Evolutionary conservation across 2,797 vertebrate genomes (phyloP).

Genomic region (Euphonia xanthogaster): DNA sequence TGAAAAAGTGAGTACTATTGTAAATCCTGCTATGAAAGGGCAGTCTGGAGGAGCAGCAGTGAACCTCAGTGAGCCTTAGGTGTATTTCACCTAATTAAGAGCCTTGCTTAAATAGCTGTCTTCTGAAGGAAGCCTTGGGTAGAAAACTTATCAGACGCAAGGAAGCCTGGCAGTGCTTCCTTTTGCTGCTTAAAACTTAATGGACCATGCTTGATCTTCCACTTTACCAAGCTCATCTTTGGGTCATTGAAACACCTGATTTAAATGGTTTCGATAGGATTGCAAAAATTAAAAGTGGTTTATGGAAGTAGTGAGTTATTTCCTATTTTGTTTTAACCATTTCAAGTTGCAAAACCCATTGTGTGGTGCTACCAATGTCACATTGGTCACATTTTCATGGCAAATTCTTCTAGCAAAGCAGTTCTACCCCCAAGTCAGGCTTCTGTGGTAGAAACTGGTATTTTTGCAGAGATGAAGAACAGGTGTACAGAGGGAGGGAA

Average conservation of each 20-base stretch:
- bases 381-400: neutral
- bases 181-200: neutral
- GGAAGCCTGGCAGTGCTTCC: neutral
- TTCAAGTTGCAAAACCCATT: neutral
- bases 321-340: neutral
- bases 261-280: neutral
- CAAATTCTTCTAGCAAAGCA: neutral
- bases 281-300: neutral
- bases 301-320: neutral
- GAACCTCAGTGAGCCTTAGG: neutral
- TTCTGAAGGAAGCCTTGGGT: neutral
- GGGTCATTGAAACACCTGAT: neutral
- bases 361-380: neutral
- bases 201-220: neutral
- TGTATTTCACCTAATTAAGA: neutral
- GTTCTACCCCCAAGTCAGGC: neutral
- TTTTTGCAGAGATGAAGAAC: neutral
- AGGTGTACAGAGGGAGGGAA: neutral
- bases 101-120: neutral
- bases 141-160: neutral
- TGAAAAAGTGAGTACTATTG: constrained; percentile 78
- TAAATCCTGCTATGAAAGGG: neutral
- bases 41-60: neutral
- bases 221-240: neutral
- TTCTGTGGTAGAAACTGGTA: neutral